Percentiles rank a stretch among this genome's conserved stretches.
These are phyloP conservation scores for Ernsta delagoae DNA, from an alignment of 2,888 invertebrate species.

Conservation along the genomic window DNA sequence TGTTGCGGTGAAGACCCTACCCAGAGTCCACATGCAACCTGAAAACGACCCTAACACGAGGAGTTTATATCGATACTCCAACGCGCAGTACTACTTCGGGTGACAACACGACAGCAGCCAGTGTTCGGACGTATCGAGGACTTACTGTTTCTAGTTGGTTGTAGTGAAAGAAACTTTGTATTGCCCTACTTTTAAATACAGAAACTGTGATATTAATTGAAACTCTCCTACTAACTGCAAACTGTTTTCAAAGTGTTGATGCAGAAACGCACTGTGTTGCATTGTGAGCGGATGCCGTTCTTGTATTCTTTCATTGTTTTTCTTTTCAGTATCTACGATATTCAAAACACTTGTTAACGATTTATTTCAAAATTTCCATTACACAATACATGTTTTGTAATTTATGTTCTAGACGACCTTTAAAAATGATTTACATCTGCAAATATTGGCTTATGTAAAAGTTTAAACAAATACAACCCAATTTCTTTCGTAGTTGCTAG, in stretches of 20 bases:
- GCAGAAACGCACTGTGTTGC: conserved; percentile 54
- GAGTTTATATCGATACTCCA: conserved; percentile 87
- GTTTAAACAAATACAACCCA: too few species aligned
- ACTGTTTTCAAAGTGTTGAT: conserved; percentile 63
- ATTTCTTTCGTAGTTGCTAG: too few species aligned
- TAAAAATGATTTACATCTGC: too few species aligned
- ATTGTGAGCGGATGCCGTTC: conserved; percentile 22
- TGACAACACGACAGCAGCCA: conserved; percentile 87
- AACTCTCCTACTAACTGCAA: conserved; percentile 71
- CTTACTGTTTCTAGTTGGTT: conserved; percentile 84
- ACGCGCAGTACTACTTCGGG: conserved; percentile 90
- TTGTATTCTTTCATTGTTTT: background rate
- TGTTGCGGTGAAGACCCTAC: too few species aligned
- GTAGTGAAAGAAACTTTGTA: conserved; percentile 75
- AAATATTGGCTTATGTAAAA: too few species aligned
- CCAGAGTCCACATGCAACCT: conserved; percentile 56
- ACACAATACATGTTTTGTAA: too few species aligned
- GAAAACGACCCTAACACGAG: conserved; percentile 85
- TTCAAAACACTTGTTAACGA: too few species aligned
- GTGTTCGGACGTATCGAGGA: conserved; percentile 81
- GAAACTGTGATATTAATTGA: conserved; percentile 84
- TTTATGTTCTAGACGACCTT: too few species aligned
- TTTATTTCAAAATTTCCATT: too few species aligned
- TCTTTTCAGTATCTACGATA: too few species aligned
- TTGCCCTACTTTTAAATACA: conserved; percentile 81